A percentile compares a stretch with the other conserved stretches of the same genome.
These are phyloP conservation scores for Mythimna ferrago DNA, from an alignment of 2,888 invertebrate genomes.

Conservation along the genomic window DNA sequence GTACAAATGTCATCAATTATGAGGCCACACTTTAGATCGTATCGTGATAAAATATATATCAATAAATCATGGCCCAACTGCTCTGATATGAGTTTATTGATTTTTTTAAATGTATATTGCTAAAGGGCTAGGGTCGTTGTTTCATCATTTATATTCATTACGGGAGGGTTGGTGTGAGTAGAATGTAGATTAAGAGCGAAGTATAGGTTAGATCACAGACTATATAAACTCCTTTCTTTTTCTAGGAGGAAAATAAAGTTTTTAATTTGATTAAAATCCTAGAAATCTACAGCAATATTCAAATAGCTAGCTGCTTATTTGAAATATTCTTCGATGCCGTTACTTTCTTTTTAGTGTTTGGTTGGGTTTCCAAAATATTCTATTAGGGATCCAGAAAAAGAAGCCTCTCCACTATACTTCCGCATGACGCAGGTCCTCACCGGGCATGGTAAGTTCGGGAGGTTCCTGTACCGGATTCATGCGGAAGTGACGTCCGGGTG, in stretches of 20 bases:
- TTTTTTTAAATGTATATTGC: constrained; percentile 87
- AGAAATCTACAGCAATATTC: neutral
- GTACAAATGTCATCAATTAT: constrained; percentile 88
- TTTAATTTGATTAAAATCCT: neutral
- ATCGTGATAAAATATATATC: constrained; percentile 88
- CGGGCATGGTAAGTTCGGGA: no score
- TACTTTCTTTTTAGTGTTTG: no score
- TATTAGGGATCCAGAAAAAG: no score
- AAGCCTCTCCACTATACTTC: no score
- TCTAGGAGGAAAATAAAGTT: no score
- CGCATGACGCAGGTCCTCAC: no score
- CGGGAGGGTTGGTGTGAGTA: constrained; percentile 56
- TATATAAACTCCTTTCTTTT: neutral
- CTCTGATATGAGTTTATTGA: constrained; percentile 86
- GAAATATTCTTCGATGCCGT: neutral
- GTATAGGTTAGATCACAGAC: constrained; percentile 16
- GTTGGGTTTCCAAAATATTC: no score
- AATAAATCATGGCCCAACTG: constrained; percentile 87
- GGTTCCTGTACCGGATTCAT: no score
- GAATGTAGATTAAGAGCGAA: constrained; percentile 47
- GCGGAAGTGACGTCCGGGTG: no score
- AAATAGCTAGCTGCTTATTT: neutral
- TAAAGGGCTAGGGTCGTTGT: constrained; percentile 85
- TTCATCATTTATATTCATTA: constrained; percentile 88
- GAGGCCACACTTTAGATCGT: constrained; percentile 87